phyloP scores from a whole-genome alignment of 2,113 vertebrate genomes.

The Antechinus stuartii region DNA sequence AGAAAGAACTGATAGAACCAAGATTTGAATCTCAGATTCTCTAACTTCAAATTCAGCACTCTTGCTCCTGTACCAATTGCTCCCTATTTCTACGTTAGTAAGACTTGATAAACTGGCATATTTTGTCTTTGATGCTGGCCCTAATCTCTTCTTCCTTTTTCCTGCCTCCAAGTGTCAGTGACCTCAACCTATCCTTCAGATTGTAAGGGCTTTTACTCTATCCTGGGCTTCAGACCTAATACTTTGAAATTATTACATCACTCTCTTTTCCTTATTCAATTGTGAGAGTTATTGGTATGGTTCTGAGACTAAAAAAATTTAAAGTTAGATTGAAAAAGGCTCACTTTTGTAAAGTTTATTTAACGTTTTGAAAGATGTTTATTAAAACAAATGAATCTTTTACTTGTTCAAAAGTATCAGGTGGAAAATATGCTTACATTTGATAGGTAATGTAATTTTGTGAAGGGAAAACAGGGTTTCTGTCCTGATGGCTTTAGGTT shows the following conservation, averaged over 20 bases:
- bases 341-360: not conserved
- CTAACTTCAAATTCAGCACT: not conserved
- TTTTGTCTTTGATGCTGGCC: not conserved
- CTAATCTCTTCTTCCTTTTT: not conserved
- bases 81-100: not conserved
- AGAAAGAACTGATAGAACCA: not conserved
- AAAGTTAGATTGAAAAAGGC: not conserved
- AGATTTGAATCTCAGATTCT: not conserved
- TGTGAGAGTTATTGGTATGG: not conserved
- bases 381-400: slow-evolving; percentile 25
- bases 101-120: not conserved
- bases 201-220: not conserved
- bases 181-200: not conserved
- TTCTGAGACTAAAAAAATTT: slow-evolving; percentile 1
- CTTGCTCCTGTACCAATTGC: not conserved
- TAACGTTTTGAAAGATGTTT: slow-evolving; percentile 27
- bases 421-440: not conserved
- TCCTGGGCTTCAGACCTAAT: not conserved
- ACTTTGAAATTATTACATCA: not conserved
- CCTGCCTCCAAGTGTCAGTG: not conserved
- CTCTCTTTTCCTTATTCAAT: slow-evolving; percentile 23
- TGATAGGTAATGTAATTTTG: not conserved
- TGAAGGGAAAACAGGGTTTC: not conserved
- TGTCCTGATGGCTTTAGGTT: not conserved
- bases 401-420: not conserved